Evolutionary conservation across 1,140 invertebrate species (phyloP), one percentile per base, ranked within the genome.

Genomic region (Sminthurinus signatus): DNA sequence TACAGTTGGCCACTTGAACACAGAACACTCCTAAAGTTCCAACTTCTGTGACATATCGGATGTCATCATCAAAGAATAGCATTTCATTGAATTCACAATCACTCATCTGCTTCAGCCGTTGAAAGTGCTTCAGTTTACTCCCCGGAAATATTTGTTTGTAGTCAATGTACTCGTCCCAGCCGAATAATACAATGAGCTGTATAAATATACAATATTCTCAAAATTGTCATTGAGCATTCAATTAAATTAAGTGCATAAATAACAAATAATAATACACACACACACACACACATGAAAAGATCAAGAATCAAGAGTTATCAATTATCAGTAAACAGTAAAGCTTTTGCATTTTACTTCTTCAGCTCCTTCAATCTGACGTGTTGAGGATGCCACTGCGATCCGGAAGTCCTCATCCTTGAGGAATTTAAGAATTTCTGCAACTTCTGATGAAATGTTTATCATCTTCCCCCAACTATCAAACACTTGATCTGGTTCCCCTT

Each of bases 81-180:
- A 56, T 56, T 32, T 56, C 54, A 56, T 36, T 15, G 54, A 36
- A 56, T 19, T 56, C 54, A 42, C 54, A 56, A 17, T 10, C 54
- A 21, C 54, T 56, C 54, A 56, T 39, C 23, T 56, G 12, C 23
- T 42, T n/a, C 36, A 56, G 23, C 31, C 54, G n/a, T 14, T 4
- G 3, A 46, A 21, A 46, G 21, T 46, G n/a, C 5, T 46, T 46
- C 32, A 46, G 15, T 72, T 81, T 81, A 60, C 64, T 72, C 17
- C 79, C 80, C 15, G 80, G 79, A 71, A 79, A 81, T 23, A 81
- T 81, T 71, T 81, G 76, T 66, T 75, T 74, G 65, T 76, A 79
- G 15, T 73, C 67, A 61, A 81, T 77, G 67, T 75, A 80, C 55
- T 78, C 68, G 42, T 80, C 75, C 79, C 78, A 81, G 25, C 76